Percentiles rank a stretch among this genome's conserved stretches.
Conservation (phyloP, 2,797 vertebrate species). For the Passerculus sandwichensis region DNA sequence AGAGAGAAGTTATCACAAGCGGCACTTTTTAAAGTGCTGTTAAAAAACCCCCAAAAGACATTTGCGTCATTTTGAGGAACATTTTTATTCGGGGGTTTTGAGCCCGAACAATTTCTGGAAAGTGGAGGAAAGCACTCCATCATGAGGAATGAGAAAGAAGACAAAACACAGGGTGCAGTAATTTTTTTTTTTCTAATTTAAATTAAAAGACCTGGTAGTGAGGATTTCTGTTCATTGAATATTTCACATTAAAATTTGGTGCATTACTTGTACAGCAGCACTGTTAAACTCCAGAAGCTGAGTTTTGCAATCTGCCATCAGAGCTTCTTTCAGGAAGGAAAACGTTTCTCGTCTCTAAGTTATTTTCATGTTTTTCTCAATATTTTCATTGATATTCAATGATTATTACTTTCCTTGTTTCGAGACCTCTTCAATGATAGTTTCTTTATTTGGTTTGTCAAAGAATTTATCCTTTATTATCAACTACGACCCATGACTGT, state of each 20-base stretch:
- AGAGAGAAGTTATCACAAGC: neutral
- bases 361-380: neutral
- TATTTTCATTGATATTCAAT: neutral
- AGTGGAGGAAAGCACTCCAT: neutral
- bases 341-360: neutral
- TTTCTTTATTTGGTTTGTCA: neutral
- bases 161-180: neutral
- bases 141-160: neutral
- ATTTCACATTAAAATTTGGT: neutral
- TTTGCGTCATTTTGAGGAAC: neutral
- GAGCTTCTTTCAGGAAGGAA: neutral
- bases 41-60: fast-evolving
- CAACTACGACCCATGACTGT: fast-evolving
- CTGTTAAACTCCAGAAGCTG: neutral
- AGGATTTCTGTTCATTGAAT: neutral
- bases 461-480: neutral
- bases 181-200: neutral
- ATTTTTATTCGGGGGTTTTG: fast-evolving
- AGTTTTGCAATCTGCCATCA: neutral
- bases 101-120: neutral
- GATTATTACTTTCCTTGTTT: neutral
- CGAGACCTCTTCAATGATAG: neutral
- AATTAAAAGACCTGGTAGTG: neutral
- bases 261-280: neutral
- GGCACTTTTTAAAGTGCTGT: neutral